Base-by-base conservation (phyloP, 1,140 invertebrate species). In the Chlorops oryzae region DNA sequence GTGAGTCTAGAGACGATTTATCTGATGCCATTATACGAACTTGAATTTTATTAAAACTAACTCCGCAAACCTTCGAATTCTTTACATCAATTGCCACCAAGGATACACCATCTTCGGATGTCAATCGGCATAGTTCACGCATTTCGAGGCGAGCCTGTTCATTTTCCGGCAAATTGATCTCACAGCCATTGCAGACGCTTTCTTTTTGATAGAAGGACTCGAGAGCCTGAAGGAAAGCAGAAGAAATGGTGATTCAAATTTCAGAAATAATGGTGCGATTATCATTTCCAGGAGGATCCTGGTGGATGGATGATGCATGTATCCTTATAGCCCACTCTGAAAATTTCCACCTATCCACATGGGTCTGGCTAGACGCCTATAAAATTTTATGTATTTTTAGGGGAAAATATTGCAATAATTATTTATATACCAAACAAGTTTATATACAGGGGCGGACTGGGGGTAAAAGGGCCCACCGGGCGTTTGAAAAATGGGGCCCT, bases 11-110 rank as follows among this genome's bases (percentile, higher is more conserved):
- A n/a, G n/a, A n/a, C n/a, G 4, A 3, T 38, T 50, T n/a, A 28
- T 17, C 12, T 15, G 17, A 47, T 47, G 10, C 37, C 3, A n/a
- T 1, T 39, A 23, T 46, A 41, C 45, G 61, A 57, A 79, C 83
- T 72, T 84, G 81, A 27, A 85, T 65, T 73, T 85, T 85, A 59
- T 85, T 85, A 56, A 85, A 83, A 5, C 77, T 61, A 0, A 77
- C 82, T 0, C 79, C 76, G 5, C 74, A 77, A 5, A 84, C 78
- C 54, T 77, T 59, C 2, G 71, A 67, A 13, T 64, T 82, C 3
- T 58, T 47, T 5, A 74, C 66, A 32, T 79, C 75, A 2, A 80
- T 62, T 0, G 81, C 81, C 2, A 83, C 73, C 17, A 85, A 56
- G 1, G 81, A 84, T 0, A 82, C 77, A 0, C 82, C 82, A 58